Evolutionary conservation across 37 sponge, comb jelly and placozoan species (phyloP).

Genomic region (Eunapius fragilis): DNA sequence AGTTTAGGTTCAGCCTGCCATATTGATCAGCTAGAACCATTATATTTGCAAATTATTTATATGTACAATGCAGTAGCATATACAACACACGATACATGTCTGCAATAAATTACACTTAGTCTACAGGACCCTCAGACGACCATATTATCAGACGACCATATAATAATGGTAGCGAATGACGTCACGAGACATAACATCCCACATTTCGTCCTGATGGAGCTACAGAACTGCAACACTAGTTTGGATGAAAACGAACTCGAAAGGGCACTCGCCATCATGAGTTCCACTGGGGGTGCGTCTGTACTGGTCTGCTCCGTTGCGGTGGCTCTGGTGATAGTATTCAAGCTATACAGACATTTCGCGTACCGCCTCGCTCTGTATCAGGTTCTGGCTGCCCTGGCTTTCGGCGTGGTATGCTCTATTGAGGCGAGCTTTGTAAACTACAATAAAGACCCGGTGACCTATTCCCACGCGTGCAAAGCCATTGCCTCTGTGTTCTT

Average conservation of each 20-base stretch:
- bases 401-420: neutral
- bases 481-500: neutral
- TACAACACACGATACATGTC: no score
- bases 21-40: no score
- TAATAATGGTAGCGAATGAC: no score
- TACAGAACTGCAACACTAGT: neutral
- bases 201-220: no score
- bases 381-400: constrained; percentile 4
- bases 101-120: no score
- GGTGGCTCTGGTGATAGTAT: neutral
- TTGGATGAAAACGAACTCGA: neutral
- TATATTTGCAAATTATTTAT: no score
- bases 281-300: neutral
- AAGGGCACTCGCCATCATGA: neutral
- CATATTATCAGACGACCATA: no score
- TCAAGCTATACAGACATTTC: neutral
- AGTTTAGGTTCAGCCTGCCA: no score
- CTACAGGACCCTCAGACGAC: no score
- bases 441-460: neutral
- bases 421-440: neutral
- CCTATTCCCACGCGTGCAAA: neutral
- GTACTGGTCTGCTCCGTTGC: neutral
- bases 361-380: neutral
- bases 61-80: no score
- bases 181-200: no score